phyloP scores from a whole-genome alignment of 2,797 vertebrate species.

The Cirrhinus molitorella region DNA sequence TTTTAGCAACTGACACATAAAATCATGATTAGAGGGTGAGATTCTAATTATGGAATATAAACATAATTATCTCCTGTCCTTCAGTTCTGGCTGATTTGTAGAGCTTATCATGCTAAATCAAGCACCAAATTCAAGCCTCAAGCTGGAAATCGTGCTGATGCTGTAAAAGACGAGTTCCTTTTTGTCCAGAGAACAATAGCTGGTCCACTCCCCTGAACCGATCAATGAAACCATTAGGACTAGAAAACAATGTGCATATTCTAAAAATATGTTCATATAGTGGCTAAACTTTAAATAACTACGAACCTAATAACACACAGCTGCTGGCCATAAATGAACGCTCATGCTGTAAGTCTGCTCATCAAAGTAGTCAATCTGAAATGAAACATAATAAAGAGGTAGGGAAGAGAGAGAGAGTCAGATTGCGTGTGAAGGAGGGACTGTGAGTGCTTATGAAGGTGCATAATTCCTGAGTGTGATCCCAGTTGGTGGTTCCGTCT shows the following conservation, averaged over 20 bases:
- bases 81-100: not conserved
- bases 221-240: conserved; percentile 30
- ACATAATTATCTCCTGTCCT: not conserved
- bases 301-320: not conserved
- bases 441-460: conserved; percentile 22
- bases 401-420: not conserved
- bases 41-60: conserved; percentile 1
- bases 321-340: not conserved
- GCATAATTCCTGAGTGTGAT: conserved; percentile 42
- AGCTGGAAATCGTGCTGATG: conserved; percentile 16
- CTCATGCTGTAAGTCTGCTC: not conserved
- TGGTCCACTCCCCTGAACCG: conserved; percentile 24
- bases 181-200: conserved; percentile 45
- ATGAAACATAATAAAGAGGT: conserved; percentile 44
- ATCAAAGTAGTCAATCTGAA: not conserved
- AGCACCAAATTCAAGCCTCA: not conserved
- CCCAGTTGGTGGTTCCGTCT: conserved; percentile 53
- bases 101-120: conserved; percentile 7
- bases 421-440: conserved; percentile 29
- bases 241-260: not conserved
- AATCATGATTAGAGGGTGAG: not conserved
- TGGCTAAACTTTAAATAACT: not conserved
- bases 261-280: not conserved
- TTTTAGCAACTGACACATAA: conserved; percentile 8
- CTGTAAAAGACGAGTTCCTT: not conserved